These are phyloP conservation scores for Amphiprion ocellaris DNA, from an alignment of 2,113 vertebrate species.

Conservation along the genomic window DNA sequence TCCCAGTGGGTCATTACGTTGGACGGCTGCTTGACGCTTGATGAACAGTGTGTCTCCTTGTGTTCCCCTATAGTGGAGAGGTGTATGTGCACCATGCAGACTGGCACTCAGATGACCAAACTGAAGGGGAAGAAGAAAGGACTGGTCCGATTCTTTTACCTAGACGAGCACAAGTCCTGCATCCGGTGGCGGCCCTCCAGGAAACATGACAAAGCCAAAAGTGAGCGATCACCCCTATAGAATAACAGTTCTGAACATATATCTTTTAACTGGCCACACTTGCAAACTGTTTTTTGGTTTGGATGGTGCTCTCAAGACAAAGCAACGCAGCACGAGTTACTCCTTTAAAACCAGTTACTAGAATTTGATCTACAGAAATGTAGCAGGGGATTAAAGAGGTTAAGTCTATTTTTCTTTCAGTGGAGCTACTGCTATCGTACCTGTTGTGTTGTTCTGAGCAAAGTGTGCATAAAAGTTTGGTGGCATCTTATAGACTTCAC, in stretches of 20 bases:
- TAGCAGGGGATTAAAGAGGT: no score
- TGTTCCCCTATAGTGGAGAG: conserved; percentile 75
- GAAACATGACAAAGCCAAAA: conserved; percentile 97
- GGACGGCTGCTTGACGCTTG: not conserved
- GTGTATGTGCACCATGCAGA: conserved; percentile 92
- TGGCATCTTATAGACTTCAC: no score
- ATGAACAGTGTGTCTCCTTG: not conserved
- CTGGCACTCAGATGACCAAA: conserved; percentile 94
- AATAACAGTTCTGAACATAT: not conserved
- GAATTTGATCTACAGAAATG: no score
- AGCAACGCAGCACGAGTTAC: no score
- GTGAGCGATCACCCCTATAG: conserved; percentile 81
- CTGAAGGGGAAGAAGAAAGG: conserved; percentile 94
- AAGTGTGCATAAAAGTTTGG: no score
- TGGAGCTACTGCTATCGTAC: not conserved
- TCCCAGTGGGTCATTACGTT: not conserved
- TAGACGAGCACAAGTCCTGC: conserved; percentile 96
- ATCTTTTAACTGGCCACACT: not conserved
- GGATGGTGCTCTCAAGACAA: not conserved
- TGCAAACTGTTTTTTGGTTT: not conserved
- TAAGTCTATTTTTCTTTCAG: no score
- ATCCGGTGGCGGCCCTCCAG: conserved; percentile 96
- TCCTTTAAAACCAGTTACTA: not conserved
- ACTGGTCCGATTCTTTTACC: conserved; percentile 91
- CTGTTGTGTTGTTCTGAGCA: no score